These are phyloP conservation scores for Pungitius pungitius DNA, from an alignment of 2,113 vertebrate genomes.

Conservation along the genomic window DNA sequence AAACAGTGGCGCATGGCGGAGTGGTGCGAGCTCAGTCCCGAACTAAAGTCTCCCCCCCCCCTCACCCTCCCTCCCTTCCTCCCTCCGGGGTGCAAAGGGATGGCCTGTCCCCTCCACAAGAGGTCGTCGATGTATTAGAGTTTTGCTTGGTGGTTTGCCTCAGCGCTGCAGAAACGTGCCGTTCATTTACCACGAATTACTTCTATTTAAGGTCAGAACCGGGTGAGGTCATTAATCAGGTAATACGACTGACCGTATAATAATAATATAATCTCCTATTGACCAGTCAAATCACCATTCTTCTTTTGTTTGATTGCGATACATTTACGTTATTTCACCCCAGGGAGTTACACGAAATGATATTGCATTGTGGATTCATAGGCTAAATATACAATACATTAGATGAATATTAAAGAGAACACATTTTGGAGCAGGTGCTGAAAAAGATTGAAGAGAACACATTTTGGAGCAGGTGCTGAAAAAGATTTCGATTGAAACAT, in stretches of 20 bases:
- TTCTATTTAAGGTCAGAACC: not conserved
- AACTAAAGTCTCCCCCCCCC: not conserved
- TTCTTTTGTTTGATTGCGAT: not conserved
- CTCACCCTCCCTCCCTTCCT: not conserved
- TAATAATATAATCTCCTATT: not conserved
- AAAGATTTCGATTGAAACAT: not conserved
- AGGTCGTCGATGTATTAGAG: slow-evolving; percentile 80
- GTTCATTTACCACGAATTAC: not conserved
- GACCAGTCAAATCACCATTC: no score
- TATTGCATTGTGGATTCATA: not conserved
- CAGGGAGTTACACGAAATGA: not conserved
- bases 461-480: not conserved
- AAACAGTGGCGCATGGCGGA: slow-evolving; percentile 8
- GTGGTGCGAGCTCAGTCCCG: slow-evolving; percentile 1
- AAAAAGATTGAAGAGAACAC: not conserved
- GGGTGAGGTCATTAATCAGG: not conserved
- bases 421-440: not conserved
- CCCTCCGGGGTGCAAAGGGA: slow-evolving; percentile 20
- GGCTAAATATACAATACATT: no score
- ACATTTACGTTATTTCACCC: not conserved
- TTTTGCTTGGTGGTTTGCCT: slow-evolving; percentile 38
- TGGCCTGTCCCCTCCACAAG: slow-evolving; percentile 74
- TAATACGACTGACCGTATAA: not conserved
- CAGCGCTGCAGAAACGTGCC: not conserved
- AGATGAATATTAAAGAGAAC: not conserved